Evolutionary conservation across 2,113 vertebrate species (phyloP).

Genomic region (Chaenocephalus aceratus): DNA sequence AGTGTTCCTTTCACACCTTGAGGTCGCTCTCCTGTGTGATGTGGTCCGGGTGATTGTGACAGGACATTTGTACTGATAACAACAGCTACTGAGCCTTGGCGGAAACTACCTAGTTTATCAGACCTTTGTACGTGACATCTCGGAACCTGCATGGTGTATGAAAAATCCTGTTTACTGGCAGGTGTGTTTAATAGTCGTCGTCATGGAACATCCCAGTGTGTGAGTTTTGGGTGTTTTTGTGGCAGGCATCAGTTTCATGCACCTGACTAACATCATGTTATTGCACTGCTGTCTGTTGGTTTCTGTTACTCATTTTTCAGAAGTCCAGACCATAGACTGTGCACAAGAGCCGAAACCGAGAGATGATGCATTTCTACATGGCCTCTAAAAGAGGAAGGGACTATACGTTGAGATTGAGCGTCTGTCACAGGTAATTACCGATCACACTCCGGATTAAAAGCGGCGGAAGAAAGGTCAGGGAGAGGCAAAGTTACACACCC

Average conservation of each 20-base stretch:
- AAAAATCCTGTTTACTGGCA: conserved; percentile 5
- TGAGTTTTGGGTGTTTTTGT: not conserved
- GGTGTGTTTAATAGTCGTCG: not conserved
- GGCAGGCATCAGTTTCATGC: not conserved
- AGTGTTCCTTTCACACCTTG: not conserved
- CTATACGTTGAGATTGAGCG: not conserved
- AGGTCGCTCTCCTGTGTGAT: not conserved
- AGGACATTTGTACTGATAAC: conserved; percentile 37
- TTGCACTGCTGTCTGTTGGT: conserved; percentile 6
- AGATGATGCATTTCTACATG: conserved; percentile 13
- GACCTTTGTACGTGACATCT: not conserved
- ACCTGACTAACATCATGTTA: not conserved
- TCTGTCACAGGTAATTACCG: conserved; percentile 24
- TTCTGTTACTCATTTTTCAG: conserved; percentile 16
- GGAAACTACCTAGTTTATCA: conserved; percentile 32
- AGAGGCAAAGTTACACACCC: conserved; percentile 57
- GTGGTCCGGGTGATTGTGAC: conserved; percentile 1
- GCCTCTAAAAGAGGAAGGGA: conserved; percentile 17
- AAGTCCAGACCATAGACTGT: not conserved
- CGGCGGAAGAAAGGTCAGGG: conserved; percentile 54
- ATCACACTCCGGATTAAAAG: conserved; percentile 48
- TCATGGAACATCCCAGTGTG: not conserved
- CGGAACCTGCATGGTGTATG: not conserved
- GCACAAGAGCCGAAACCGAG: not conserved
- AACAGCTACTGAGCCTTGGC: conserved; percentile 18